Conservation (phyloP, 2,797 vertebrate species). For the Glossophaga mutica region DNA sequence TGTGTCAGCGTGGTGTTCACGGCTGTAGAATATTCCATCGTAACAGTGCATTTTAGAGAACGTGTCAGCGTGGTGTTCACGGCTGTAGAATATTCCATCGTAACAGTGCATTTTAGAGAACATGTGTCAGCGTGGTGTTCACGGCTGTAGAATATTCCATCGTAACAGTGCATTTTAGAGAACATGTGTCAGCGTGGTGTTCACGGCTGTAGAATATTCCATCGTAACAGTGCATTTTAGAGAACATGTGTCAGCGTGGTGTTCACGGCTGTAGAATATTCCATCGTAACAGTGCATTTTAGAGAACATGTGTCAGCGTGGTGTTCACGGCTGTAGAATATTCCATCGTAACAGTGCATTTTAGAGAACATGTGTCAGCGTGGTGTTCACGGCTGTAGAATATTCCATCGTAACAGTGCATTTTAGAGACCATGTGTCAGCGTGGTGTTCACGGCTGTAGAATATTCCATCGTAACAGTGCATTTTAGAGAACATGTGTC, state of each 20-base stretch:
- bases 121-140: background rate
- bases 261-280: background rate
- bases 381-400: background rate
- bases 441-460: background rate
- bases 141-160: background rate
- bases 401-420: too few species aligned
- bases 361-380: background rate
- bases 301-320: background rate
- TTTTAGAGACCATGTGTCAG: background rate
- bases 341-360: background rate
- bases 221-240: background rate
- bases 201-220: background rate
- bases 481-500: background rate
- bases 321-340: background rate
- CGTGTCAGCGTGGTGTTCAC: background rate
- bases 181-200: background rate
- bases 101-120: background rate
- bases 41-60: background rate
- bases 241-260: background rate
- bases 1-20: background rate
- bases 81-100: too few species aligned
- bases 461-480: too few species aligned
- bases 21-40: too few species aligned
- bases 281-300: background rate
- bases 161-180: background rate